Conservation (phyloP, 1,140 invertebrate species). For the Eciton burchellii region DNA sequence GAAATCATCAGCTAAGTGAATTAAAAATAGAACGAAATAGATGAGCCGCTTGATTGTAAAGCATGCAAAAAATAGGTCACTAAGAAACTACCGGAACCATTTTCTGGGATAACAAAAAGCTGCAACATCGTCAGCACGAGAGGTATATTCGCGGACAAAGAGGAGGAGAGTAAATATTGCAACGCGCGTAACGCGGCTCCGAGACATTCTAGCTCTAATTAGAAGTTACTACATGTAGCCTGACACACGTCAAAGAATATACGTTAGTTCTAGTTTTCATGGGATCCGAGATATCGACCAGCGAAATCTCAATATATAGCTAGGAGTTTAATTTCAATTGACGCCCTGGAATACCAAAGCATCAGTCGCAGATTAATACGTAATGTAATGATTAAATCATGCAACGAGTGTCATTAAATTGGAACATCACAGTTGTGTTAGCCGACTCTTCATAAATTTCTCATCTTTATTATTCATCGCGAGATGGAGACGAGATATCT, state of each 20-base stretch:
- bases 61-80: constrained; percentile 30
- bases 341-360: neutral
- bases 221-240: neutral
- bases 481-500: neutral
- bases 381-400: neutral
- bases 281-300: neutral
- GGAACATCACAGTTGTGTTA: neutral
- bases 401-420: constrained; percentile 7
- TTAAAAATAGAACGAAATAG: constrained; percentile 8
- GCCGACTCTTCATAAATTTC: neutral
- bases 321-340: neutral
- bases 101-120: constrained; percentile 33
- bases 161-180: constrained; percentile 13
- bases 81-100: constrained; percentile 8
- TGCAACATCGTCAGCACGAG: neutral
- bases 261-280: neutral
- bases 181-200: neutral
- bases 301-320: neutral
- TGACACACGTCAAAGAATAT: constrained; percentile 9
- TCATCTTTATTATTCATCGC: neutral
- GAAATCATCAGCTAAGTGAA: constrained; percentile 7
- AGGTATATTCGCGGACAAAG: constrained; percentile 10
- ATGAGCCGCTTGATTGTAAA: constrained; percentile 36
- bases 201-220: constrained; percentile 23
- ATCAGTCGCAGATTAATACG: neutral